A percentile compares a stretch with the other conserved stretches of the same genome.
Conservation (phyloP, 2,888 invertebrate genomes). For the Clusia tigrina region DNA sequence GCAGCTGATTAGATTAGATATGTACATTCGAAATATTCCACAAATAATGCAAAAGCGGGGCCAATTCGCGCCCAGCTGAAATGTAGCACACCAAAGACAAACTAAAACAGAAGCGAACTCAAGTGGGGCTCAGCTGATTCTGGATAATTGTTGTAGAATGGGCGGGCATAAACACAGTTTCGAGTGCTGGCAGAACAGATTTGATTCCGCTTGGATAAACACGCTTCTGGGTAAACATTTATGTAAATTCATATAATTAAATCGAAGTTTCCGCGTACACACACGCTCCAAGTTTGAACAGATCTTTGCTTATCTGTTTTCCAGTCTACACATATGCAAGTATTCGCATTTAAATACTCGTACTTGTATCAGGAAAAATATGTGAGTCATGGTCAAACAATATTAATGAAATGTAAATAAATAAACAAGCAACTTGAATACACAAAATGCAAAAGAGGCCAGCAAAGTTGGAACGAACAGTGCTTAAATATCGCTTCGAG, state of each 20-base stretch:
- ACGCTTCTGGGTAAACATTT: neutral
- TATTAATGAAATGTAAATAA: neutral
- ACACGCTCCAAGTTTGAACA: neutral
- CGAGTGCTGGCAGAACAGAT: too few species aligned
- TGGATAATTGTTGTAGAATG: too few species aligned
- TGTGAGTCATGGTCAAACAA: constrained; percentile 4
- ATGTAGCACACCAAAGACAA: too few species aligned
- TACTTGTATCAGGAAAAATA: neutral
- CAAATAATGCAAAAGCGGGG: too few species aligned
- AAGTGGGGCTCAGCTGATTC: too few species aligned
- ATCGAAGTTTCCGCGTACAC: neutral
- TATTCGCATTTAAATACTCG: neutral
- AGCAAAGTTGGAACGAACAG: neutral
- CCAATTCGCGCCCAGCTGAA: too few species aligned
- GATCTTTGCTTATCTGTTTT: too few species aligned
- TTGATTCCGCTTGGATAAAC: neutral
- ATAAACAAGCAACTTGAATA: neutral
- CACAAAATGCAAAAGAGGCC: neutral
- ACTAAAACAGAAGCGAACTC: too few species aligned
- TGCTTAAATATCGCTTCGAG: too few species aligned
- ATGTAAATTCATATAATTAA: neutral
- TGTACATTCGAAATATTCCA: too few species aligned
- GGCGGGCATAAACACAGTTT: too few species aligned
- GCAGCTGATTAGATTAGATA: too few species aligned
- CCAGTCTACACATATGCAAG: neutral